These are phyloP conservation scores for Patagioenas fasciata DNA, from an alignment of 2,113 vertebrate species.

Conservation along the genomic window DNA sequence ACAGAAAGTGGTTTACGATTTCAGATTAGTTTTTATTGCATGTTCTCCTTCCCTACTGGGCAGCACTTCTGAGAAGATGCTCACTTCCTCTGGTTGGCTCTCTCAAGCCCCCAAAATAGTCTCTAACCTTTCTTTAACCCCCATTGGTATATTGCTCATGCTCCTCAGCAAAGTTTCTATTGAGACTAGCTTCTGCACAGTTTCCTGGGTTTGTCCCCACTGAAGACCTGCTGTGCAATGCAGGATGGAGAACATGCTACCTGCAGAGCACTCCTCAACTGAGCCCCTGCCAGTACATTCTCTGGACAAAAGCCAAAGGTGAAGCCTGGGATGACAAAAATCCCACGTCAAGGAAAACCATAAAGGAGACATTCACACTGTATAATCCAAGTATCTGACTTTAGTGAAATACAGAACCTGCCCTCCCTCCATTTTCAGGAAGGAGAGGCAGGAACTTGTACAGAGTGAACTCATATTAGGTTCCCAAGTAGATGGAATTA, in stretches of 20 bases:
- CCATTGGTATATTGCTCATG: neutral
- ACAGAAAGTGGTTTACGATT: neutral
- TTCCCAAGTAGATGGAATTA: neutral
- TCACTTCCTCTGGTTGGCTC: neutral
- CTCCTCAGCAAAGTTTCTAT: neutral
- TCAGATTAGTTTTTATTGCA: neutral
- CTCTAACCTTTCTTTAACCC: neutral
- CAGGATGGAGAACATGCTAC: neutral
- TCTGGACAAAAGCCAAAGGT: neutral
- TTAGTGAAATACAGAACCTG: neutral
- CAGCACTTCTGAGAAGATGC: neutral
- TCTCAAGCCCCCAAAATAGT: neutral
- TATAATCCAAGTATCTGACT: neutral
- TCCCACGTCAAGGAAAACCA: neutral
- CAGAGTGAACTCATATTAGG: neutral
- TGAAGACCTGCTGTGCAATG: neutral
- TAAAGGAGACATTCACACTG: neutral
- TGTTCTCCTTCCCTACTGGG: neutral
- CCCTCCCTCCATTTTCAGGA: neutral
- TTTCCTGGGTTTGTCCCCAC: neutral
- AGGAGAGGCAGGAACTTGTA: neutral
- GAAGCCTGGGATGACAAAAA: neutral
- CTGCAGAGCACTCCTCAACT: neutral
- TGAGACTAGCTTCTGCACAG: neutral
- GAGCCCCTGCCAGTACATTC: neutral